Evolutionary conservation across 2,888 invertebrate genomes (phyloP), one percentile per base, ranked within the genome.

Genomic region (Gasteruption jaculator): DNA sequence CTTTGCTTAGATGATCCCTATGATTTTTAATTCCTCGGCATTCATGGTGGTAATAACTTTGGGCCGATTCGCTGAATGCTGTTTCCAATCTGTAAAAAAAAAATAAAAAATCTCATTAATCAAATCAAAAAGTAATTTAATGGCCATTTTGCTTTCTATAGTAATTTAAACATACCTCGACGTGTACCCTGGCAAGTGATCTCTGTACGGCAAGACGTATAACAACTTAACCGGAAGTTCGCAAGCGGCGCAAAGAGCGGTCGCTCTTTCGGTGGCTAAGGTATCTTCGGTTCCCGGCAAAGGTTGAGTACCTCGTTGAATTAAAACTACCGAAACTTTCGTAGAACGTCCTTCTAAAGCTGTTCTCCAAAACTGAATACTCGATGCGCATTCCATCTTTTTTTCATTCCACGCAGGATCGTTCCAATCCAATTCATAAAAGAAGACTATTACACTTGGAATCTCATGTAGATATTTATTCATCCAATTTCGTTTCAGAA

Each of bases 381-480:
- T 79, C 1, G 89, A 88, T 6, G 92, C 88, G 72, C 94, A 95
- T 70, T 95, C 95, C 58, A 90, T 84, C 63, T 91, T 91, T 65
- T 91, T 94, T 55, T 96, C 96, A 54, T 87, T 87, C 95, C 96
- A 97, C 49, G 85, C 81, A 0, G 81, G 76, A 72, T 96, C 95
- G 66, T 91, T 91, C 97, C 97, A 99, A 72, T 97, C 96, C 65
- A 97, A 80, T 62, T 99, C 96, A 69, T 91, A 91, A 72, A 97
- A 99, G 47, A 95, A 80, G 3, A 95, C 93, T 18, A 93, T 85
- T 1, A 97, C 86, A 1, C 96, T 86, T 6, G 99, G 97, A 49
- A 97, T 79, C 42, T 87, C 79, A 53, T 86, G 83, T 24, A 93
- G 76, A 64, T 96, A 92, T 71, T 99, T 99, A 36, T 83, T 79